These are phyloP conservation scores for Motacilla alba DNA, from an alignment of 2,113 vertebrate genomes.

Conservation along the genomic window DNA sequence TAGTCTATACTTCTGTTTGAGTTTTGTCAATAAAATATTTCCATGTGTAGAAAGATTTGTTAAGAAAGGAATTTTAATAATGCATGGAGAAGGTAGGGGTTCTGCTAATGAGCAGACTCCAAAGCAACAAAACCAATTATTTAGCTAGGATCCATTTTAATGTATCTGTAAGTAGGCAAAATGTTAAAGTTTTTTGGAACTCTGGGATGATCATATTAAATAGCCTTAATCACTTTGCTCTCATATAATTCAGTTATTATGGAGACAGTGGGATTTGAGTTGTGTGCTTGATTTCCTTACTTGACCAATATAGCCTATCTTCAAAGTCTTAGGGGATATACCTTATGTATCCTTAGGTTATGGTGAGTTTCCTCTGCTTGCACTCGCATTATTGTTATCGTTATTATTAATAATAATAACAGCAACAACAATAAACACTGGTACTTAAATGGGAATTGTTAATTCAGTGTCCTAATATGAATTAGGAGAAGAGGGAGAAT, in stretches of 20 bases:
- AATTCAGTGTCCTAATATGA: background rate
- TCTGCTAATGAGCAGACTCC: background rate
- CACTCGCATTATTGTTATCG: background rate
- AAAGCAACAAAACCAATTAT: background rate
- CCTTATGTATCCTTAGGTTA: background rate
- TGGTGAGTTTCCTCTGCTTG: background rate
- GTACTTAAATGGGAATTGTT: background rate
- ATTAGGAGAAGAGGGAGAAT: background rate
- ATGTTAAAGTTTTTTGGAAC: background rate
- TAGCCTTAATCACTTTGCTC: background rate
- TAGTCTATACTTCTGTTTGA: background rate
- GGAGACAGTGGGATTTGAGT: background rate
- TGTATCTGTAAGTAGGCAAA: background rate
- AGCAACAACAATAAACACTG: background rate
- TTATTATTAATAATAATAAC: background rate
- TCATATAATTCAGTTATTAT: background rate
- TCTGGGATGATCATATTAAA: background rate
- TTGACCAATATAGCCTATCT: background rate
- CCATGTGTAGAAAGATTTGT: background rate
- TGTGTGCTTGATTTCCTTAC: background rate
- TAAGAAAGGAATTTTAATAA: background rate
- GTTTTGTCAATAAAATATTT: conserved; percentile 27
- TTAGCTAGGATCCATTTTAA: background rate
- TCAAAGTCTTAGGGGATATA: background rate
- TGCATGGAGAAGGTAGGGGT: background rate